Conservation (phyloP, 2,888 invertebrate genomes). For the Argyresthia albistria region DNA sequence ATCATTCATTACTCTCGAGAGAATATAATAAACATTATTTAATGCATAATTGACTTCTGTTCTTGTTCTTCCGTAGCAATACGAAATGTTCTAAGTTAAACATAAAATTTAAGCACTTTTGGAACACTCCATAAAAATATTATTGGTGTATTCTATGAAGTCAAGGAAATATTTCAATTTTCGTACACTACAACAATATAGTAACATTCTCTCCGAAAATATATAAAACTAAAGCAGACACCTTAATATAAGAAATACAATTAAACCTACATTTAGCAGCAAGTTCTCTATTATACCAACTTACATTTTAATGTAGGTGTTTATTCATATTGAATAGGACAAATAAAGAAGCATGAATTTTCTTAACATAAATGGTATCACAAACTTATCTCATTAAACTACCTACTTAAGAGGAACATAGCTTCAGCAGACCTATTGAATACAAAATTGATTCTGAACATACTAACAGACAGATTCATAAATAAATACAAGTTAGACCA, state of each 20-base stretch:
- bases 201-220: no score
- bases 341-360: slow-evolving; percentile 34
- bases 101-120: slow-evolving; percentile 37
- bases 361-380: slow-evolving; percentile 68
- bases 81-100: slow-evolving; percentile 36
- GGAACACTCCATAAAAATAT: slow-evolving; percentile 12
- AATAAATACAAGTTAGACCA: neutral
- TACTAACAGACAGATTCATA: slow-evolving; percentile 1
- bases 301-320: no score
- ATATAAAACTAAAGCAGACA: no score
- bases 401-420: slow-evolving; percentile 64
- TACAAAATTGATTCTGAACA: slow-evolving; percentile 34
- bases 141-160: no score
- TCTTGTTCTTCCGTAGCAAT: neutral
- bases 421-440: slow-evolving; percentile 53
- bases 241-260: no score
- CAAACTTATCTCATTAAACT: slow-evolving; percentile 59
- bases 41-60: neutral
- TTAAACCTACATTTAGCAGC: no score
- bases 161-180: no score
- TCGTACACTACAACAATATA: no score
- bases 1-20: slow-evolving; percentile 29
- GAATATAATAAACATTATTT: slow-evolving; percentile 3
- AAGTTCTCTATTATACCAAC: no score
- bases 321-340: no score